Conservation (phyloP, 64 coral and sea anemone genomes). For the Cladopsammia gracilis region DNA sequence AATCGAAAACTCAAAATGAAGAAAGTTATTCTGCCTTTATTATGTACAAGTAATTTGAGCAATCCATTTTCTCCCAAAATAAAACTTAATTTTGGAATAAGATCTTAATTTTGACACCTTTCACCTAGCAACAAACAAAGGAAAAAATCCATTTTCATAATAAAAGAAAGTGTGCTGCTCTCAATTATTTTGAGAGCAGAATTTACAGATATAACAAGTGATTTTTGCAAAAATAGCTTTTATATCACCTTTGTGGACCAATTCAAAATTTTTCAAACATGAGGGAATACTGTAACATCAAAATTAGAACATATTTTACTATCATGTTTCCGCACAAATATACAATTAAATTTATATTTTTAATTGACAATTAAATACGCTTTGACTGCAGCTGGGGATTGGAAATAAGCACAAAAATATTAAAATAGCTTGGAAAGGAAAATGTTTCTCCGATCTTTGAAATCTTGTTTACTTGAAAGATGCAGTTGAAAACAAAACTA, state of each 20-base stretch:
- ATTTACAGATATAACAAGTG: not conserved
- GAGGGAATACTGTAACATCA: not conserved
- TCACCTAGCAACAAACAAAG: not conserved
- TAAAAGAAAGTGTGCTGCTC: not conserved
- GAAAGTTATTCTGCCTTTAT: not conserved
- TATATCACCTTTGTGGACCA: not conserved
- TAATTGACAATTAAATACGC: conserved; percentile 7
- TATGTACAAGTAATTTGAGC: not conserved
- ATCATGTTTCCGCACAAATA: not conserved
- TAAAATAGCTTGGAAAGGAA: not conserved
- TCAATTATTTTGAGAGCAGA: not conserved
- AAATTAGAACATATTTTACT: not conserved
- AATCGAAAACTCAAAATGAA: not conserved
- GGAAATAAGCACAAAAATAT: not conserved
- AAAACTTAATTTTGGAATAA: not conserved
- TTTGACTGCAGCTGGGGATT: not conserved
- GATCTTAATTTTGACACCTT: not conserved
- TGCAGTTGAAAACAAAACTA: not conserved
- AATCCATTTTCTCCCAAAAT: not conserved
- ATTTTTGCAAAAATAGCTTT: conserved; percentile 1
- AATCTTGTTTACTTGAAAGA: not conserved
- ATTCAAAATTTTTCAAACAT: not conserved
- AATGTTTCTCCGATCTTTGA: not conserved
- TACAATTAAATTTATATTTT: conserved; percentile 3
- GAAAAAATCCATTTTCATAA: conserved; percentile 1